phyloP scores from a whole-genome alignment of 2,888 invertebrate genomes.

The Drosophila borealis region DNA sequence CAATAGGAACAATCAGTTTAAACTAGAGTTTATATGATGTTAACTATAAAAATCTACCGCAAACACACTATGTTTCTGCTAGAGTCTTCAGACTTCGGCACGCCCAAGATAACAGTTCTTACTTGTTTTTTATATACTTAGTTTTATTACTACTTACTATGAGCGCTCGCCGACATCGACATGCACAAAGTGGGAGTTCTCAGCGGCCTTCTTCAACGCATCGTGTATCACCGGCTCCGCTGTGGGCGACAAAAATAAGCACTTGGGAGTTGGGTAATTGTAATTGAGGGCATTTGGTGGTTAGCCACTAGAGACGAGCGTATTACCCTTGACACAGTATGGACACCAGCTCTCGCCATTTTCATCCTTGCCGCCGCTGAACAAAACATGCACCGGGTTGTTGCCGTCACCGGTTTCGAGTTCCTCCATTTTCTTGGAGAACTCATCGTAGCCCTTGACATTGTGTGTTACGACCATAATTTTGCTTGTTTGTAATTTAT shows the following conservation, averaged over 20 bases:
- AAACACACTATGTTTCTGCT: no score
- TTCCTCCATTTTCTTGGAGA: slow-evolving; percentile 83
- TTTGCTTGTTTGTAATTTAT: slow-evolving; percentile 38
- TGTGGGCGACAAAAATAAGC: slow-evolving; percentile 78
- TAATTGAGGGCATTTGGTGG: slow-evolving; percentile 29
- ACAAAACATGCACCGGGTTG: slow-evolving; percentile 83
- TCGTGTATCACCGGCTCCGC: slow-evolving; percentile 92
- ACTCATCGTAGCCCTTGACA: slow-evolving; percentile 84
- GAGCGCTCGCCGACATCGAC: slow-evolving; percentile 92
- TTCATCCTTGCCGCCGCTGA: slow-evolving; percentile 84
- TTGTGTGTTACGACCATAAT: slow-evolving; percentile 85
- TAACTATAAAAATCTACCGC: not conserved
- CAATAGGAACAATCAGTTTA: no score
- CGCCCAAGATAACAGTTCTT: not conserved
- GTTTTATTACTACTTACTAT: slow-evolving; percentile 87
- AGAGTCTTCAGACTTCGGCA: not conserved
- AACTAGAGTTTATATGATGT: no score
- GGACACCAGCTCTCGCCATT: slow-evolving; percentile 94
- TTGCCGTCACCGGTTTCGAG: slow-evolving; percentile 76
- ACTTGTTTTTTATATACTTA: not conserved
- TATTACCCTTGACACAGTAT: slow-evolving; percentile 92
- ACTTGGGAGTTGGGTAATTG: slow-evolving; percentile 13
- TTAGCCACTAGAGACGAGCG: slow-evolving; percentile 55
- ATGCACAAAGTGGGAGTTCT: slow-evolving; percentile 89
- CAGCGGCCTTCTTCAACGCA: slow-evolving; percentile 87